Conservation (phyloP, 1,140 invertebrate species). For the Eufriesea mexicana region DNA sequence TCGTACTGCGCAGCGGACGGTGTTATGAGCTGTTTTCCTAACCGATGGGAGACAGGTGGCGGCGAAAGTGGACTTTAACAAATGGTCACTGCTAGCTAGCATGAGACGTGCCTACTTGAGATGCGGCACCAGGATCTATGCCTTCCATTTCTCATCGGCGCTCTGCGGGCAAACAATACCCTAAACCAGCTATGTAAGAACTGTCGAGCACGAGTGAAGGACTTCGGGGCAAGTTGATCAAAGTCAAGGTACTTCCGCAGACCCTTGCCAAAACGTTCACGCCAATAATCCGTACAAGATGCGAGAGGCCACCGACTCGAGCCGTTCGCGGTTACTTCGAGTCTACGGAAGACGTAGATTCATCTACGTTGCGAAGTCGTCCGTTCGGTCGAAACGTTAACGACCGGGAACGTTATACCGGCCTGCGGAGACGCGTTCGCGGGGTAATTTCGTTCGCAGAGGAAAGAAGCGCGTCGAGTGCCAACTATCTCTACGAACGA, state of each 20-base stretch:
- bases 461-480: background rate
- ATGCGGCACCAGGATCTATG: constrained; percentile 76
- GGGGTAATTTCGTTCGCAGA: background rate
- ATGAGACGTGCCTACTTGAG: constrained; percentile 69
- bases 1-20: constrained; percentile 39
- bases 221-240: constrained; percentile 72
- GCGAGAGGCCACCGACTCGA: background rate
- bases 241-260: constrained; percentile 64
- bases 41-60: constrained; percentile 63
- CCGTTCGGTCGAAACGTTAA: background rate
- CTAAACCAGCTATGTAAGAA: constrained; percentile 64
- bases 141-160: constrained; percentile 75
- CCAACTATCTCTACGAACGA: constrained; percentile 63
- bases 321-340: background rate
- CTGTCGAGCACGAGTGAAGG: constrained; percentile 59
- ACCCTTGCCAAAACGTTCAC: constrained; percentile 45
- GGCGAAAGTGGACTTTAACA: constrained; percentile 71
- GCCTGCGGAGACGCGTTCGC: background rate
- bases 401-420: background rate
- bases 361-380: background rate
- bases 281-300: constrained; percentile 40
- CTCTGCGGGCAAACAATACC: constrained; percentile 72
- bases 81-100: constrained; percentile 71
- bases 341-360: background rate
- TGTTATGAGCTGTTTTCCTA: constrained; percentile 61